Conservation (phyloP, 1,140 invertebrate species). For the Macrosteles quadrilineatus region DNA sequence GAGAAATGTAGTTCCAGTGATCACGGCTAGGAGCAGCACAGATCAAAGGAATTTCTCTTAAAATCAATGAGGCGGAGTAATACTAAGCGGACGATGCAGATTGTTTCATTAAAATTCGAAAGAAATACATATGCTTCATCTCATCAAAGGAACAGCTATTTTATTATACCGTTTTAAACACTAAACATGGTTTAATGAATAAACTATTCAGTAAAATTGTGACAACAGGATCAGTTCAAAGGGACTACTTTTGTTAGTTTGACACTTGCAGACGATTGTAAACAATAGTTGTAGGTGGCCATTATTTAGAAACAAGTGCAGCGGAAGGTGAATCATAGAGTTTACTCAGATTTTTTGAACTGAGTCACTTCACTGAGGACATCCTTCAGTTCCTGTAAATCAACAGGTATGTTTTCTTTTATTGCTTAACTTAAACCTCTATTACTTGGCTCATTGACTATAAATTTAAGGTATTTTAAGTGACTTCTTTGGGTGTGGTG, state of each 20-base stretch:
- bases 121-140: too few relatives aligned
- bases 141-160: too few relatives aligned
- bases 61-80: conserved; percentile 20
- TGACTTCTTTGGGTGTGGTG: too few relatives aligned
- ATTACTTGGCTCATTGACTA: too few relatives aligned
- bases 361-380: neutral
- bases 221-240: neutral
- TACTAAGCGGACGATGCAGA: too few relatives aligned
- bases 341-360: neutral
- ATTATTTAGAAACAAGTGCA: conserved; percentile 31
- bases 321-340: conserved; percentile 13
- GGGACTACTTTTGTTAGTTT: conserved; percentile 17
- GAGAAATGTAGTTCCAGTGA: too few relatives aligned
- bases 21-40: neutral
- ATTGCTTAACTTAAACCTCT: too few relatives aligned
- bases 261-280: conserved; percentile 22
- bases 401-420: neutral
- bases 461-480: too few relatives aligned
- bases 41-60: conserved; percentile 2
- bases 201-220: too few relatives aligned
- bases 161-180: too few relatives aligned
- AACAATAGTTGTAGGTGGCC: conserved; percentile 32
- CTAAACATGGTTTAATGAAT: too few relatives aligned
- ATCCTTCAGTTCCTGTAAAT: conserved; percentile 11
- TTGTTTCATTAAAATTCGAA: too few relatives aligned